phyloP scores from a whole-genome alignment of 2,113 vertebrate genomes.

The Halcyon malimbica region DNA sequence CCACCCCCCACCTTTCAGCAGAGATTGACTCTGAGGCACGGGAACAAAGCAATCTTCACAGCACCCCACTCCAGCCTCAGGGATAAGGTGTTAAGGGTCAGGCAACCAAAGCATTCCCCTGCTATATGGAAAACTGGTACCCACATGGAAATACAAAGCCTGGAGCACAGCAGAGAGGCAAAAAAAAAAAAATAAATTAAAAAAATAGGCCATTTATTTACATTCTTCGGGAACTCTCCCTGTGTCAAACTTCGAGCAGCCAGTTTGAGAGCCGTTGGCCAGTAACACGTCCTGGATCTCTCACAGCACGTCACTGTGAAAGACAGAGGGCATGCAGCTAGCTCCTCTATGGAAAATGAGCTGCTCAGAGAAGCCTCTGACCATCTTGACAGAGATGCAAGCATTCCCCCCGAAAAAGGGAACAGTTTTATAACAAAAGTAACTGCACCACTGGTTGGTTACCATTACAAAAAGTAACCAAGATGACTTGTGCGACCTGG shows the following conservation, averaged over 20 bases:
- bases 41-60: background rate
- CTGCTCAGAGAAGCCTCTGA: background rate
- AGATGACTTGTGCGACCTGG: background rate
- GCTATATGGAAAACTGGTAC: background rate
- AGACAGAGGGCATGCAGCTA: background rate
- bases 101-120: background rate
- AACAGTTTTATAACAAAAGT: background rate
- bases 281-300: background rate
- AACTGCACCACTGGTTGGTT: background rate
- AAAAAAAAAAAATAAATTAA: background rate
- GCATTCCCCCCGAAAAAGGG: accelerated
- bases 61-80: background rate
- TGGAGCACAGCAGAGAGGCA: accelerated
- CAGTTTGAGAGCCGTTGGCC: background rate
- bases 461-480: background rate
- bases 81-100: background rate
- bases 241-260: background rate
- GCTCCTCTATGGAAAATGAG: background rate
- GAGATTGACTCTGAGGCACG: background rate
- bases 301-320: background rate
- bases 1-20: accelerated
- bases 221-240: background rate
- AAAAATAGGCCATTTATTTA: background rate
- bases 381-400: background rate
- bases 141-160: background rate